phyloP scores from a whole-genome alignment of 35 echinoderm and acorn worm species.

The Heliocidaris erythrogramma region DNA sequence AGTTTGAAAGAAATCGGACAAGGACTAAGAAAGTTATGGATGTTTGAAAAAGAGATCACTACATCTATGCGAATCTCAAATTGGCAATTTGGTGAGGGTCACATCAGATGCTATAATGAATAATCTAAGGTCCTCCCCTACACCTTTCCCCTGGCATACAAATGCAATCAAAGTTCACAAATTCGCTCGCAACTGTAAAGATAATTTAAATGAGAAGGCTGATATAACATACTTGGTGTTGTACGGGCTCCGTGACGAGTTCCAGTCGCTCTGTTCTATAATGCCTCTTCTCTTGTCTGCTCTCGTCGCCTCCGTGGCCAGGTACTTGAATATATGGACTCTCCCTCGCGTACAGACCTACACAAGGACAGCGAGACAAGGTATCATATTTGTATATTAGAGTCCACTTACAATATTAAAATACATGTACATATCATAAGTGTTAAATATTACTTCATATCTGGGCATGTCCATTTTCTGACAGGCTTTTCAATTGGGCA shows the following conservation, averaged over 20 bases:
- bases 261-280: slow-evolving; percentile 59
- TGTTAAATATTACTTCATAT: too few species aligned
- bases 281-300: slow-evolving; percentile 86
- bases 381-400: neutral
- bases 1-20: too few species aligned
- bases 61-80: too few species aligned
- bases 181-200: neutral
- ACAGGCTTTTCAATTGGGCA: too few species aligned
- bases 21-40: too few species aligned
- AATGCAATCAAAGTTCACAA: neutral
- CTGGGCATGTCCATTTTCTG: too few species aligned
- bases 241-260: slow-evolving; percentile 58
- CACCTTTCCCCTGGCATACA: neutral
- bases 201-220: neutral
- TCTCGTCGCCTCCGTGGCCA: slow-evolving; percentile 70
- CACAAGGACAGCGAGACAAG: neutral
- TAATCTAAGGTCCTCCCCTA: too few species aligned
- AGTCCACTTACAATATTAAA: too few species aligned
- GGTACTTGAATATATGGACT: slow-evolving; percentile 92
- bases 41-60: too few species aligned
- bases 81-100: too few species aligned
- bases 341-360: slow-evolving; percentile 89
- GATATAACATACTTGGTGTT: slow-evolving; percentile 59
- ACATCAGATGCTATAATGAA: too few species aligned
- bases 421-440: too few species aligned